Conservation (phyloP, 2,797 vertebrate species). For the Clamator glandarius region DNA sequence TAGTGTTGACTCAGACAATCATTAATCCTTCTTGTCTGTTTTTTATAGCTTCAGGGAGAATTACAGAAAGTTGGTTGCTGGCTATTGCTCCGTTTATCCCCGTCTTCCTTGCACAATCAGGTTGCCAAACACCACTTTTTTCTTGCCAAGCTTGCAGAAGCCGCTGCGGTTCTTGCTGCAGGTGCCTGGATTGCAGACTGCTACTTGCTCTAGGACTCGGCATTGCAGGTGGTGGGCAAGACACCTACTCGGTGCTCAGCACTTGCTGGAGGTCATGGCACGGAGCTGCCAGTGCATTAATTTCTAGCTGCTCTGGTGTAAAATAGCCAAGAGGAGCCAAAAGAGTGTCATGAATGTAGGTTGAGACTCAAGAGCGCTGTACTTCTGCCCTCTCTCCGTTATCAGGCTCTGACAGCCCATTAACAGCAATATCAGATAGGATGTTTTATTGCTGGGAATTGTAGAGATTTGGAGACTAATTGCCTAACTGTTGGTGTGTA, state of each 20-base stretch:
- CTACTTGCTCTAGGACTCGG: neutral
- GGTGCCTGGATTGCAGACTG: neutral
- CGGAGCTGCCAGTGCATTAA: rapidly evolving
- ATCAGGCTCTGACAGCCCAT: neutral
- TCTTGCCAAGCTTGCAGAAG: neutral
- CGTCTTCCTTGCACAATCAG: neutral
- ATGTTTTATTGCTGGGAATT: neutral
- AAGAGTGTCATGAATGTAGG: neutral
- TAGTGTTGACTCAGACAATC: neutral
- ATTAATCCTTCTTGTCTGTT: neutral
- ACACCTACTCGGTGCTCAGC: rapidly evolving
- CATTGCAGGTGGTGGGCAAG: neutral
- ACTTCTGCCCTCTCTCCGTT: neutral
- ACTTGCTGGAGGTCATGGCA: neutral
- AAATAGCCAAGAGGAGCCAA: neutral
- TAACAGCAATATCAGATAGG: neutral
- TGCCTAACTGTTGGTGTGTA: neutral
- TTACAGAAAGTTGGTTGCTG: neutral
- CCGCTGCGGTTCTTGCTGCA: neutral
- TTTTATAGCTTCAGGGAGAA: conserved; percentile 22
- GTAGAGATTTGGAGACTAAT: neutral
- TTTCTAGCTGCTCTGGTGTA: neutral
- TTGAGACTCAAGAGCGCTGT: neutral
- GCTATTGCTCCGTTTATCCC: neutral
- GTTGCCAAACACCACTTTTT: neutral